These are phyloP conservation scores for Archocentrus centrarchus DNA, from an alignment of 2,113 vertebrate species.

Conservation along the genomic window DNA sequence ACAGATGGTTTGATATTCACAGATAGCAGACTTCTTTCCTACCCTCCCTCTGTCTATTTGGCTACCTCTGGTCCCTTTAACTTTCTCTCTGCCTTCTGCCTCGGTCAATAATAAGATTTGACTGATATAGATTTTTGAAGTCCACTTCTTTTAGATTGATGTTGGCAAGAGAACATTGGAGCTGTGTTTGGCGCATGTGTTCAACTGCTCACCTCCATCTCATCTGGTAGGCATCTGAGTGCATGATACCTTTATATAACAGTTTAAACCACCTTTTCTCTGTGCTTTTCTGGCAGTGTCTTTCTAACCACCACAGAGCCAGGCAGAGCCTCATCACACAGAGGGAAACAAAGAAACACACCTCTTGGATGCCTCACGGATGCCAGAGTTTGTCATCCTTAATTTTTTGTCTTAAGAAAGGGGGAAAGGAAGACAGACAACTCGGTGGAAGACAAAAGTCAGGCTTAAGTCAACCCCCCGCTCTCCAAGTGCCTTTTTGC, in stretches of 20 bases:
- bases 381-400: conserved; percentile 49
- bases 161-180: conserved; percentile 15
- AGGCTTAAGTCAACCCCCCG: neutral
- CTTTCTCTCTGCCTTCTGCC: conserved; percentile 31
- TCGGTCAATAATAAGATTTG: conserved; percentile 55
- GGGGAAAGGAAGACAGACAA: conserved; percentile 7
- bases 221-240: neutral
- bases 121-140: conserved; percentile 56
- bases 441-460: conserved; percentile 5
- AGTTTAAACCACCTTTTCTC: conserved; percentile 4
- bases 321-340: conserved; percentile 49
- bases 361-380: conserved; percentile 23
- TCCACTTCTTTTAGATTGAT: conserved; percentile 34
- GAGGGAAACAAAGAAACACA: conserved; percentile 29
- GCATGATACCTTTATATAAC: neutral
- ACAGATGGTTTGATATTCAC: conserved; percentile 70
- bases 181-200: neutral
- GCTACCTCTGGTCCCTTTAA: conserved; percentile 48
- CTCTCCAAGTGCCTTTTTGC: neutral
- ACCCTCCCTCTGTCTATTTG: conserved; percentile 58
- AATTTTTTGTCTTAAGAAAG: conserved; percentile 46
- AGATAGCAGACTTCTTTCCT: conserved; percentile 42
- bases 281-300: neutral
- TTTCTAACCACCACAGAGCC: conserved; percentile 5
- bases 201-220: neutral